Evolutionary conservation across 2,888 invertebrate genomes (phyloP).

Genomic region (Tachystola acroxantha): DNA sequence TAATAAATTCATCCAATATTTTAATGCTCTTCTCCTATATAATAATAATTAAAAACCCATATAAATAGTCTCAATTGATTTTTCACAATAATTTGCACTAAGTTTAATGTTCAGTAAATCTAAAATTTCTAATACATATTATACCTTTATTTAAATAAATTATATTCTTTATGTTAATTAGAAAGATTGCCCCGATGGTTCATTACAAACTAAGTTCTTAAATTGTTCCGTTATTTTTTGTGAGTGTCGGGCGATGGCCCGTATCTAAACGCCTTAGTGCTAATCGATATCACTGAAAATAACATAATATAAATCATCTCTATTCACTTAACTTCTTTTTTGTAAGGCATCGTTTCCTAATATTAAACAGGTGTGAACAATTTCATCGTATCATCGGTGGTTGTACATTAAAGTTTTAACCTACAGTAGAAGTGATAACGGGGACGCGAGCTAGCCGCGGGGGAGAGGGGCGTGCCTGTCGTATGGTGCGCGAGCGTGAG

Average conservation of each 20-base stretch:
- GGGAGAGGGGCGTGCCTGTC: background rate
- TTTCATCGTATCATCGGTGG: slow-evolving; percentile 66
- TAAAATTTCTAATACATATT: slow-evolving; percentile 78
- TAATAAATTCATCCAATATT: slow-evolving; percentile 79
- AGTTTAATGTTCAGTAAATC: slow-evolving; percentile 77
- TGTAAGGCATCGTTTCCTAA: slow-evolving; percentile 73
- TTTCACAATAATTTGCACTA: slow-evolving; percentile 77
- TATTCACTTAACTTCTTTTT: slow-evolving; percentile 71
- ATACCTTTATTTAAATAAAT: slow-evolving; percentile 75
- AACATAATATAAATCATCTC: slow-evolving; percentile 72
- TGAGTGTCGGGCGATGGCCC: slow-evolving; percentile 56
- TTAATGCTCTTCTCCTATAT: slow-evolving; percentile 73
- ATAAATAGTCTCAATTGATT: slow-evolving; percentile 77
- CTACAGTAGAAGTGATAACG: slow-evolving; percentile 54
- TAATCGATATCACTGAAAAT: slow-evolving; percentile 69
- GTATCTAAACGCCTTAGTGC: slow-evolving; percentile 57
- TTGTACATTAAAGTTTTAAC: slow-evolving; percentile 65
- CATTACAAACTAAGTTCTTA: slow-evolving; percentile 76
- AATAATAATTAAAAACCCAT: slow-evolving; percentile 78
- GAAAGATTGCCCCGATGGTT: slow-evolving; percentile 72
- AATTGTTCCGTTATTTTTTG: slow-evolving; percentile 71
- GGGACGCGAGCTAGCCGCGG: slow-evolving; percentile 23
- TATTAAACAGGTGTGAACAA: slow-evolving; percentile 68
- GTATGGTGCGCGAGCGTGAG: slow-evolving; percentile 12
- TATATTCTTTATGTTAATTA: slow-evolving; percentile 75